Percentiles rank a stretch among this genome's conserved stretches.
Conservation (phyloP, 2,888 invertebrate genomes). For the Mimumesa dahlbomi region DNA sequence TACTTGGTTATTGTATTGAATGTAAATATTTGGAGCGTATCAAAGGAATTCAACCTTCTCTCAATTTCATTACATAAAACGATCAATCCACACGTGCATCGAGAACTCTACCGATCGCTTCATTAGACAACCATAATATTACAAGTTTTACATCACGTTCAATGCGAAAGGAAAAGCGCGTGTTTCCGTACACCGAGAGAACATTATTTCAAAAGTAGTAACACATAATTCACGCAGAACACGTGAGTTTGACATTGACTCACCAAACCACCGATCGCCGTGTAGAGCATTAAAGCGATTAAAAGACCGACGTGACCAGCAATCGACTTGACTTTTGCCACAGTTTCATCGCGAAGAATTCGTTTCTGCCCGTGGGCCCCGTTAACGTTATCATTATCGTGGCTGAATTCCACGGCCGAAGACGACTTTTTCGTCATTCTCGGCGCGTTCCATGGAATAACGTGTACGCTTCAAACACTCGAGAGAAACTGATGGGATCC, state of each 20-base stretch:
- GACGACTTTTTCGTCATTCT: slow-evolving; percentile 41
- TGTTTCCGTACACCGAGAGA: no score
- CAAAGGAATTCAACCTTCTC: slow-evolving; percentile 33
- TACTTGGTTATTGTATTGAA: slow-evolving; percentile 34
- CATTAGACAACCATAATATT: no score
- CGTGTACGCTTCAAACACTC: slow-evolving; percentile 30
- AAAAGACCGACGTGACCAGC: slow-evolving; percentile 88
- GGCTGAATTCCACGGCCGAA: slow-evolving; percentile 11
- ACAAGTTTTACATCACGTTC: no score
- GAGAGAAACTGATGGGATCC: slow-evolving; percentile 44
- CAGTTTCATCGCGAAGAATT: slow-evolving; percentile 20
- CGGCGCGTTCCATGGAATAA: not conserved
- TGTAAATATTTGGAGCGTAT: slow-evolving; percentile 38
- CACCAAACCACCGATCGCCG: slow-evolving; percentile 90
- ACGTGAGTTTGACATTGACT: slow-evolving; percentile 73
- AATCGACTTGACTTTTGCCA: slow-evolving; percentile 83
- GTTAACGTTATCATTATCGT: slow-evolving; percentile 2
- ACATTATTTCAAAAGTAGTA: no score
- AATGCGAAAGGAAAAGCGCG: no score
- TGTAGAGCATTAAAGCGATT: slow-evolving; percentile 89
- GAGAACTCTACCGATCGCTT: no score
- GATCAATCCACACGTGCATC: no score
- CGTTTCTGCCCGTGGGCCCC: not conserved
- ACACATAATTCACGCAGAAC: no score
- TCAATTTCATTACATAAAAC: not conserved